Evolutionary conservation across 2,113 vertebrate genomes (phyloP).

Genomic region (Myiopsitta monachus): DNA sequence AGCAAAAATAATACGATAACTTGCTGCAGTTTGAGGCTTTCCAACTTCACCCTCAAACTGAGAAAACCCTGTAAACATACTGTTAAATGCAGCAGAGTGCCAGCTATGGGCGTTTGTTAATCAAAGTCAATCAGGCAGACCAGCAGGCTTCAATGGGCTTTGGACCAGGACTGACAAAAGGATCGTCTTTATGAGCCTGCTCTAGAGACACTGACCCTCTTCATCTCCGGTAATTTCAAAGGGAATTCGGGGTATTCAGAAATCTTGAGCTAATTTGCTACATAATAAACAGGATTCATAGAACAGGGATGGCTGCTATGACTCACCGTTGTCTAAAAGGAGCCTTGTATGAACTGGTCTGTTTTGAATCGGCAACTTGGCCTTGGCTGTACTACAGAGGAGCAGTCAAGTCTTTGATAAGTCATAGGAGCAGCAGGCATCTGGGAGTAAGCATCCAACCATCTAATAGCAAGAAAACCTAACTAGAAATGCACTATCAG

Average conservation of each 20-base stretch:
- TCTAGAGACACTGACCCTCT: conserved; percentile 16
- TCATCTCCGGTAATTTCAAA: conserved; percentile 18
- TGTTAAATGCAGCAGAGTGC: background rate
- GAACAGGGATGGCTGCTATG: conserved; percentile 24
- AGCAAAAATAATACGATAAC: background rate
- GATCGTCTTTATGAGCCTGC: conserved; percentile 17
- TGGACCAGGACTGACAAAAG: conserved; percentile 19
- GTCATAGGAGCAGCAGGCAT: conserved; percentile 37
- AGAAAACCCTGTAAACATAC: background rate
- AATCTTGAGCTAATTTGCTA: conserved; percentile 55
- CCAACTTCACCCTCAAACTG: background rate
- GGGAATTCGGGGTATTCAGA: background rate
- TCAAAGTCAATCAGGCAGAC: background rate
- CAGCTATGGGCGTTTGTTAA: background rate
- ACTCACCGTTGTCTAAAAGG: background rate
- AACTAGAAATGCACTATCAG: background rate
- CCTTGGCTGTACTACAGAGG: conserved; percentile 34
- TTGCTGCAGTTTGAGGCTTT: background rate
- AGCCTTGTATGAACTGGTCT: background rate
- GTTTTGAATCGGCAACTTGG: conserved; percentile 22
- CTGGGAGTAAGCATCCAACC: background rate
- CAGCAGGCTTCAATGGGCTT: background rate
- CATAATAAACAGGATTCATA: conserved; percentile 41
- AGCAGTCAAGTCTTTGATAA: conserved; percentile 39
- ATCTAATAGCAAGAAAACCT: background rate